A percentile compares a stretch with the other conserved stretches of the same genome.
Evolutionary conservation across 1,140 invertebrate species (phyloP).

Genomic region (Whitmania pigra): DNA sequence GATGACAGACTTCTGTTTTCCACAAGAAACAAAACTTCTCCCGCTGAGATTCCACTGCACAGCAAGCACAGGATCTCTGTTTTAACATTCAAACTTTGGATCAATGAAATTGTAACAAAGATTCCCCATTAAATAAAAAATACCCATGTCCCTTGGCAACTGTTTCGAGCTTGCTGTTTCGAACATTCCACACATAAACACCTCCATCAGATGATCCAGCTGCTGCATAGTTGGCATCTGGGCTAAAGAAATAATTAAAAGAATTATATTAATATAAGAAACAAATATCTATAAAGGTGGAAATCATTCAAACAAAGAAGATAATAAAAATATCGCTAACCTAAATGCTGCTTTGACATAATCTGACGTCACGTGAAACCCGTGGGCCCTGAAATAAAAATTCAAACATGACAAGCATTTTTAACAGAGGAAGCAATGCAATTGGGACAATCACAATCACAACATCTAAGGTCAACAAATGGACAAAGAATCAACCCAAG

Average conservation of each 20-base stretch:
- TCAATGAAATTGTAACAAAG: neutral
- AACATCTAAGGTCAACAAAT: too few species aligned
- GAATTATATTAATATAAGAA: neutral
- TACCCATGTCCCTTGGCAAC: conserved; percentile 78
- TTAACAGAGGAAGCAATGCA: too few species aligned
- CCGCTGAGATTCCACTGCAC: conserved; percentile 82
- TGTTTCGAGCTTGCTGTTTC: conserved; percentile 59
- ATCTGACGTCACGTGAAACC: neutral
- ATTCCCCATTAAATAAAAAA: conserved; percentile 40
- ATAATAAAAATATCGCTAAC: too few species aligned
- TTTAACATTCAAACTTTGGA: neutral
- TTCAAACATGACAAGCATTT: too few species aligned
- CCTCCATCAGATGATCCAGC: conserved; percentile 79
- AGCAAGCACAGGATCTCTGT: conserved; percentile 59
- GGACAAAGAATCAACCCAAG: too few species aligned
- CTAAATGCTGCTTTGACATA: conserved; percentile 11
- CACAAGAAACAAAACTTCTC: conserved; percentile 69
- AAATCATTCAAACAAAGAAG: too few species aligned
- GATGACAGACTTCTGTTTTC: conserved; percentile 66
- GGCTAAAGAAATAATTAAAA: conserved; percentile 47
- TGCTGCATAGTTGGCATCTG: conserved; percentile 70
- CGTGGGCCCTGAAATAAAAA: too few species aligned
- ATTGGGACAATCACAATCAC: too few species aligned
- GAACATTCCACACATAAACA: conserved; percentile 80
- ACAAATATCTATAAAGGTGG: too few species aligned